These are phyloP conservation scores for Drosophila koepferae DNA, from an alignment of 2,888 invertebrate species.

Conservation along the genomic window DNA sequence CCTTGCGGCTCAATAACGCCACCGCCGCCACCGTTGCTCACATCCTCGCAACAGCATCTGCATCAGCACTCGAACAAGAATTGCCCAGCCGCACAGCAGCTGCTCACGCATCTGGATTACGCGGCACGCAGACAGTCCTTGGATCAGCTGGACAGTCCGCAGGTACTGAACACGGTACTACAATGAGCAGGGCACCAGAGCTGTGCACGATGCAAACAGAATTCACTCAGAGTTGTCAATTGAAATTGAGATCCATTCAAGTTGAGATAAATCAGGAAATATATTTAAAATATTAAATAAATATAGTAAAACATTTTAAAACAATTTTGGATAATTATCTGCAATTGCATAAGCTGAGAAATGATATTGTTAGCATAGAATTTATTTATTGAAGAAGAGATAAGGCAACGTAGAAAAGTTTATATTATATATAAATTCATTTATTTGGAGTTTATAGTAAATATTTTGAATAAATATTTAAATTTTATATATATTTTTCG, in stretches of 20 bases:
- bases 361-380: neutral
- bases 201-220: constrained; percentile 39
- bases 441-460: too few species aligned
- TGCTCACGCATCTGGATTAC: constrained; percentile 85
- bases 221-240: constrained; percentile 6
- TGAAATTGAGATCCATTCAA: constrained; percentile 13
- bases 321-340: neutral
- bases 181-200: constrained; percentile 48
- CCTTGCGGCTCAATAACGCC: constrained; percentile 87
- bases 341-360: neutral
- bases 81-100: constrained; percentile 85
- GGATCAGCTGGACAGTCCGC: constrained; percentile 86
- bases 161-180: constrained; percentile 81
- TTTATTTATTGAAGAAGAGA: neutral
- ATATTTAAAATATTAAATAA: neutral
- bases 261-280: neutral
- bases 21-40: constrained; percentile 83
- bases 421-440: too few species aligned
- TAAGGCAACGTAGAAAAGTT: too few species aligned
- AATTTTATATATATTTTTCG: too few species aligned
- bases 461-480: too few species aligned
- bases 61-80: constrained; percentile 84
- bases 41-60: constrained; percentile 83
- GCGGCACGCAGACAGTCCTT: constrained; percentile 88
- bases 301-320: neutral